phyloP scores from a whole-genome alignment of 2,113 vertebrate genomes.

The Spea bombifrons region DNA sequence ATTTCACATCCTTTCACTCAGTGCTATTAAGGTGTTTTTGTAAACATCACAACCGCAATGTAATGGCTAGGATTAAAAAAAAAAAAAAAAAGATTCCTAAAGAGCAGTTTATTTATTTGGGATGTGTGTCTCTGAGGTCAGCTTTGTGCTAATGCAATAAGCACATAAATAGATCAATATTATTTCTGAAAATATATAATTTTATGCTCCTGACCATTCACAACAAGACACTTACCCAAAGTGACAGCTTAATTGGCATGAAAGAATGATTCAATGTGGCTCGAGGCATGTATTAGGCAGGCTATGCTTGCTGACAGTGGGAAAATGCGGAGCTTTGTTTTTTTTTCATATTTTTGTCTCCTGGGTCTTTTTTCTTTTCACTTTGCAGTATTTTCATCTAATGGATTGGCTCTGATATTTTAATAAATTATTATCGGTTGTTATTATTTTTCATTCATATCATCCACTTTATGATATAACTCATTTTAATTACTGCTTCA shows the following conservation, averaged over 20 bases:
- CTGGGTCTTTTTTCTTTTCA: conserved; percentile 5
- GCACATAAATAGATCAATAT: neutral
- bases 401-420: neutral
- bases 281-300: neutral
- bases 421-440: neutral
- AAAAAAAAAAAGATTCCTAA: too few relatives aligned
- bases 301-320: conserved; percentile 29
- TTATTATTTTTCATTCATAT: neutral
- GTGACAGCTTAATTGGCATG: neutral
- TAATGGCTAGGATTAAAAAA: too few relatives aligned
- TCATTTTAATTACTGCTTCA: too few relatives aligned
- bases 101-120: too few relatives aligned
- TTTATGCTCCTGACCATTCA: conserved; percentile 8
- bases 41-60: too few relatives aligned
- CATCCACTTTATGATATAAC: neutral
- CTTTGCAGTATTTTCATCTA: neutral
- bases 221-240: neutral
- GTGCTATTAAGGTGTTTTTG: too few relatives aligned
- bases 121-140: too few relatives aligned
- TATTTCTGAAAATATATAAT: neutral
- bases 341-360: conserved; percentile 16
- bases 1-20: too few relatives aligned
- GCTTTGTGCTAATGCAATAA: too few relatives aligned
- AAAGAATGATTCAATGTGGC: neutral
- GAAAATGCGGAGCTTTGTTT: conserved; percentile 20